Percentiles rank a stretch among this genome's conserved stretches.
phyloP scores from a whole-genome alignment of 2,888 invertebrate species.

The Eudemis profundana region DNA sequence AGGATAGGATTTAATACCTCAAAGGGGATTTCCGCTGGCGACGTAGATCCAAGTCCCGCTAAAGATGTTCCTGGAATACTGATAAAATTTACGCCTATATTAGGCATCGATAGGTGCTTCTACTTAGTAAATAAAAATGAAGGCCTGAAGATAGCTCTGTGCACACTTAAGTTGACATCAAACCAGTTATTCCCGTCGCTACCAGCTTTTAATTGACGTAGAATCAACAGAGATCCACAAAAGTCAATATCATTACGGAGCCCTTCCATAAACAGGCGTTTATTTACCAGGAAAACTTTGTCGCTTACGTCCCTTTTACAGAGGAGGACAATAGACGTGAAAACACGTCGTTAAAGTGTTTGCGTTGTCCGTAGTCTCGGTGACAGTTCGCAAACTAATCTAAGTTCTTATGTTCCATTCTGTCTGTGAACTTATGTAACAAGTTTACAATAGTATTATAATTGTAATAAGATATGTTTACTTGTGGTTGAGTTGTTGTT shows the following conservation, averaged over 20 bases:
- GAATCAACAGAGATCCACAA: conserved; percentile 1
- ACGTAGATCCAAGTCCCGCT: too few relatives aligned
- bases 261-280: neutral
- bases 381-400: conserved; percentile 31
- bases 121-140: too few relatives aligned
- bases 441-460: neutral
- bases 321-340: neutral
- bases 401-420: conserved; percentile 8
- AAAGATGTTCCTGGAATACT: too few relatives aligned
- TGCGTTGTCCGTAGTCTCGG: conserved; percentile 5
- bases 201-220: conserved; percentile 1
- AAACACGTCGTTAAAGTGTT: conserved; percentile 27
- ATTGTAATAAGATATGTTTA: neutral
- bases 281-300: neutral
- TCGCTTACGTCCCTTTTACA: neutral
- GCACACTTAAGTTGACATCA: neutral
- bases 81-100: too few relatives aligned
- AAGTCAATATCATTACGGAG: neutral
- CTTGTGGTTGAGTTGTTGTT: neutral
- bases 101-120: too few relatives aligned
- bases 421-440: conserved; percentile 3
- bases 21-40: too few relatives aligned
- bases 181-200: neutral
- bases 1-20: too few relatives aligned
- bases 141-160: neutral